Evolutionary conservation across 2,113 vertebrate genomes (phyloP), one percentile per base, ranked within the genome.

Genomic region (Cromileptes altivelis): DNA sequence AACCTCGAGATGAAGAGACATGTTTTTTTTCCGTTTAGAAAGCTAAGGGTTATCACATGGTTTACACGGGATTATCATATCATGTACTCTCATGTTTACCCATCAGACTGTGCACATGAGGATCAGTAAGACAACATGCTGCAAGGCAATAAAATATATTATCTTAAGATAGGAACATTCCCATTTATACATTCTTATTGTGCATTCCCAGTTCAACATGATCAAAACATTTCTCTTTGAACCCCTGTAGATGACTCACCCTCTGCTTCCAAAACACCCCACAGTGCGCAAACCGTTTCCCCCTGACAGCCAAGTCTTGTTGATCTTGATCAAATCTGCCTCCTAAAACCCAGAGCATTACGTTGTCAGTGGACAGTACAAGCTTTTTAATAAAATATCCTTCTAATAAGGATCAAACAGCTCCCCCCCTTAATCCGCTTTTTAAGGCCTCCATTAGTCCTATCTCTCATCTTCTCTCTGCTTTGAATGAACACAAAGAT

Each of bases 321-420:
- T 81, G 80, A 86, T 86, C 73, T 49, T 33, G n/a, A 81, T 57
- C 67, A 82, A 75, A 75, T 85, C 76, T 80, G 77, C 55, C 77
- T 77, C 37, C 49, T 76, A 47, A 71, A 72, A 75, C 61, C 75
- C 52, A 62, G 60, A 75, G 53, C 49, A 73, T 78, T 61, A 52
- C 53, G 49, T 33, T 82, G 62, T 88, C 73, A 65, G 49, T 17
- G 70, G 70, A 70, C 80, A 75, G 73, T 27, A 23, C 1, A 53
- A 40, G 42, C 18, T 61, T 76, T 82, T 78, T 64, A 68, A 77
- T 74, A 56, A 61, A 75, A 72, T 47, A 37, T 68, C 63, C 45
- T n/a, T 63, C 42, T 78, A 84, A 87, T 75, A 52, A 23, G 49
- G 68, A 76, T 91, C 75, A 84, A 78, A 58, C 63, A 56, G 49